These are phyloP conservation scores for Gandaritis pyraliata DNA, from an alignment of 2,888 invertebrate genomes.

Conservation along the genomic window DNA sequence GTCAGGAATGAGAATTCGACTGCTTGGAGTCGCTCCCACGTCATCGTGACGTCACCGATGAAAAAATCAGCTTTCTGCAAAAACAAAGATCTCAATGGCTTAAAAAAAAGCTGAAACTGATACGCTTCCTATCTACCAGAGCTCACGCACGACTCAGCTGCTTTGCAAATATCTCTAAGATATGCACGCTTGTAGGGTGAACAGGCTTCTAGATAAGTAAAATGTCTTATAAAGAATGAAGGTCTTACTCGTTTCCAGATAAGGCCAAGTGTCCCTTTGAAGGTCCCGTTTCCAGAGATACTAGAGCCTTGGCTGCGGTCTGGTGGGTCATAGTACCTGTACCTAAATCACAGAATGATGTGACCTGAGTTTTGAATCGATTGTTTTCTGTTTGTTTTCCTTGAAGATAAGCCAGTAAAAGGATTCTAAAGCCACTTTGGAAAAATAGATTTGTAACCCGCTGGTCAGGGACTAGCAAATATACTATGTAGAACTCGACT, in stretches of 20 bases:
- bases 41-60: conserved; percentile 89
- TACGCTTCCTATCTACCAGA: too few relatives aligned
- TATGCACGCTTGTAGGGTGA: too few relatives aligned
- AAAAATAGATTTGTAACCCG: too few relatives aligned
- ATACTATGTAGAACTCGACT: not conserved
- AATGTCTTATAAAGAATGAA: not conserved
- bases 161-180: too few relatives aligned
- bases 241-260: conserved; percentile 86
- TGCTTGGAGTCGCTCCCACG: conserved; percentile 88
- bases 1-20: conserved; percentile 91
- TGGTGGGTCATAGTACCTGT: conserved; percentile 89
- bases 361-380: not conserved
- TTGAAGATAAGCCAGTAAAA: too few relatives aligned
- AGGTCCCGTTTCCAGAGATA: conserved; percentile 86
- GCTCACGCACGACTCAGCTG: too few relatives aligned
- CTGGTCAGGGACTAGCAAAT: too few relatives aligned
- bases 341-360: conserved; percentile 64
- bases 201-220: too few relatives aligned
- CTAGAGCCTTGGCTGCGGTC: conserved; percentile 89
- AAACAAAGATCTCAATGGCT: too few relatives aligned
- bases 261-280: conserved; percentile 89
- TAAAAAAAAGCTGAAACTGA: too few relatives aligned
- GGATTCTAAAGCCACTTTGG: too few relatives aligned
- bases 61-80: conserved; percentile 88
- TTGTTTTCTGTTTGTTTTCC: too few relatives aligned